Conservation (phyloP, 2,888 invertebrate genomes). For the Autographa gamma region DNA sequence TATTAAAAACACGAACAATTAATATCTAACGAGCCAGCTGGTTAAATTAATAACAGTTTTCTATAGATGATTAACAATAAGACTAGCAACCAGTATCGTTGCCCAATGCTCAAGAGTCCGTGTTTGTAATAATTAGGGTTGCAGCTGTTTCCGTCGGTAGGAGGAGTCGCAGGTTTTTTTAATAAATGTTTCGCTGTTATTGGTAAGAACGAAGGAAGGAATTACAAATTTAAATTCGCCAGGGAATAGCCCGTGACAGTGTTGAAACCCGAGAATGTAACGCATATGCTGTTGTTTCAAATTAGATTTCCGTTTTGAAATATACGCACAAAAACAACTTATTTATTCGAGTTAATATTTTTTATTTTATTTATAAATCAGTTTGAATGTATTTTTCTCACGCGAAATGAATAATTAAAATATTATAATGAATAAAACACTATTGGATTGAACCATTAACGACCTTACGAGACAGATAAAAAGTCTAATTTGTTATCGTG, state of each 20-base stretch:
- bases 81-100: constrained; percentile 69
- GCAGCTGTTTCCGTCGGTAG: constrained; percentile 87
- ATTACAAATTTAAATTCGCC: constrained; percentile 88
- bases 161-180: constrained; percentile 81
- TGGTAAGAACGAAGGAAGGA: constrained; percentile 78
- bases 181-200: constrained; percentile 83
- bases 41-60: constrained; percentile 66
- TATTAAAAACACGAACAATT: constrained; percentile 24
- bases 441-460: constrained; percentile 30
- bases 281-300: constrained; percentile 79
- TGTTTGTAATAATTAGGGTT: constrained; percentile 84
- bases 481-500: constrained; percentile 33
- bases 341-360: background rate
- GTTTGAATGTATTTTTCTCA: background rate
- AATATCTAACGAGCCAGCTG: constrained; percentile 64
- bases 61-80: constrained; percentile 67
- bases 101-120: constrained; percentile 79
- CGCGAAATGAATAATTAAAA: constrained; percentile 4
- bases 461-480: constrained; percentile 34
- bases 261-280: constrained; percentile 83
- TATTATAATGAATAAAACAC: constrained; percentile 10
- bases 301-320: constrained; percentile 38
- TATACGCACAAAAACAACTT: constrained; percentile 19
- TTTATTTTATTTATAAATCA: background rate
- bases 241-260: constrained; percentile 77